Conservation (phyloP, 2,797 vertebrate genomes). For the Vespertilio murinus region DNA sequence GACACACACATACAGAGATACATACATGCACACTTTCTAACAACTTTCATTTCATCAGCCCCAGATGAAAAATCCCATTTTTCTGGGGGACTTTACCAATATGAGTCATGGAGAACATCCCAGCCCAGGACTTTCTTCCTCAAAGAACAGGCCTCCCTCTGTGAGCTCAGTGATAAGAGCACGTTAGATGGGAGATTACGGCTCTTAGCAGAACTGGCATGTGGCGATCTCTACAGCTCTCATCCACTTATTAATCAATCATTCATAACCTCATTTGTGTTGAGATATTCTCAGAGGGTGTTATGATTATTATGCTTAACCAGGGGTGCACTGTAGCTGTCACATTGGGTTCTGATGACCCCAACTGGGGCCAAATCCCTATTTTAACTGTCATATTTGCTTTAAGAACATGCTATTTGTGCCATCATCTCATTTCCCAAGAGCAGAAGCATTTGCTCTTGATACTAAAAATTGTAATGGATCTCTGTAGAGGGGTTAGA, state of each 20-base stretch:
- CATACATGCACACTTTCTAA: background rate
- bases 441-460: slow-evolving; percentile 49
- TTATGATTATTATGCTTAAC: slow-evolving; percentile 59
- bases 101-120: background rate
- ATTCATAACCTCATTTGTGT: slow-evolving; percentile 64
- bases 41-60: background rate
- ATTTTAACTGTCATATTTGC: slow-evolving; percentile 79
- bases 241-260: slow-evolving; percentile 50
- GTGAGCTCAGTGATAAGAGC: background rate
- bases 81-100: background rate
- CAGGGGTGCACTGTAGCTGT: slow-evolving; percentile 68
- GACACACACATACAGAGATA: background rate
- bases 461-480: slow-evolving; percentile 35
- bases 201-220: background rate
- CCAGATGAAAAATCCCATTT: background rate
- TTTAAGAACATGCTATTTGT: slow-evolving; percentile 82
- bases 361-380: slow-evolving; percentile 58
- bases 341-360: slow-evolving; percentile 78
- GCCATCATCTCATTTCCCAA: slow-evolving; percentile 72
- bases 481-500: background rate
- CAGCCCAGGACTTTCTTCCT: background rate
- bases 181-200: background rate
- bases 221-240: background rate
- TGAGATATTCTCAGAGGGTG: slow-evolving; percentile 68
- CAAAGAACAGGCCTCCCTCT: slow-evolving; percentile 2